Evolutionary conservation across 2,888 invertebrate species (phyloP).

Genomic region (Latheticus oryzae): DNA sequence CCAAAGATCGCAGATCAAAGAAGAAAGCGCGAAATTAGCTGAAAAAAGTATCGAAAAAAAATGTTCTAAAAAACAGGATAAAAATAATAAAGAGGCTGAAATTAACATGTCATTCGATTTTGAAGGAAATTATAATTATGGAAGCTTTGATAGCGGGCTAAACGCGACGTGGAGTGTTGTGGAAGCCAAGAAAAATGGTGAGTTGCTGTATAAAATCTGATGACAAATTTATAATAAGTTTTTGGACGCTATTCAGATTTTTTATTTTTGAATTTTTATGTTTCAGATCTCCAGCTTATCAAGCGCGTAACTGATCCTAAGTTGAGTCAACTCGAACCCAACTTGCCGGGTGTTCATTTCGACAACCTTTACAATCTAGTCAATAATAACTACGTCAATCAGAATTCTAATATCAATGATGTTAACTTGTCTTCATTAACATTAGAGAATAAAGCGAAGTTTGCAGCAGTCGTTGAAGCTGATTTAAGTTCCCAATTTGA

Average conservation of each 20-base stretch:
- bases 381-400: conserved; percentile 43
- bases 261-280: too few relatives aligned
- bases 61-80: too few relatives aligned
- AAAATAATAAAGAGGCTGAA: conserved; percentile 10
- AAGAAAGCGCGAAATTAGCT: conserved; percentile 11
- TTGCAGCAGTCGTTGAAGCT: conserved; percentile 60
- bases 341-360: conserved; percentile 44
- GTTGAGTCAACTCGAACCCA: conserved; percentile 18
- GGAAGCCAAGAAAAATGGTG: conserved; percentile 42
- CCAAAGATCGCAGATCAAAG: conserved; percentile 64
- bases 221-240: background rate
- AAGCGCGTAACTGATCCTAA: conserved; percentile 39
- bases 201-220: too few relatives aligned
- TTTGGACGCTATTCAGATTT: too few relatives aligned
- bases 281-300: conserved; percentile 11
- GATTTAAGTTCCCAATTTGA: conserved; percentile 58
- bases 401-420: conserved; percentile 25
- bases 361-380: conserved; percentile 48
- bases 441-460: conserved; percentile 51
- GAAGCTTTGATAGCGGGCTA: conserved; percentile 42
- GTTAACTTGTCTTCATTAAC: conserved; percentile 14
- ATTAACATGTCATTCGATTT: conserved; percentile 45
- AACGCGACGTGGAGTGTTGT: conserved; percentile 40
- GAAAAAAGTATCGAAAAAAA: too few relatives aligned
- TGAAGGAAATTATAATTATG: conserved; percentile 49